Evolutionary conservation across 1,140 invertebrate species (phyloP).

Genomic region (Metaphire vulgaris): DNA sequence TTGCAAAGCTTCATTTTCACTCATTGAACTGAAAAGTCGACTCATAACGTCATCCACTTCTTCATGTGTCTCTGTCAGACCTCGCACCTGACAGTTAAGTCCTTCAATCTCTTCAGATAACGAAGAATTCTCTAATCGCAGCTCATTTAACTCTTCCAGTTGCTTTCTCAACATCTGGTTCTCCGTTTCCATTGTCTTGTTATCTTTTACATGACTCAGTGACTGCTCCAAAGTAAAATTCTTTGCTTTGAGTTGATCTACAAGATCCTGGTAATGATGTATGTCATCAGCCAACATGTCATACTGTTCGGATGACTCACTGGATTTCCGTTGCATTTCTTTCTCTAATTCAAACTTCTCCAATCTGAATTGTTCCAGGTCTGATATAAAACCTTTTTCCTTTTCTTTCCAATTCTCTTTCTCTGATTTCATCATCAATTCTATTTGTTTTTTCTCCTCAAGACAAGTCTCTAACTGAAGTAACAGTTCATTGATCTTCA

Average conservation of each 20-base stretch:
- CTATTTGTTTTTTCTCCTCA: not conserved
- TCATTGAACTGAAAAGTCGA: not conserved
- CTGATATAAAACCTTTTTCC: not conserved
- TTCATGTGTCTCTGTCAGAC: not conserved
- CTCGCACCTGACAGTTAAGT: not conserved
- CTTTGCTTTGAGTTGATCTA: not conserved
- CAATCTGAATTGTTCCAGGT: not conserved
- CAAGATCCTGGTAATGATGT: not conserved
- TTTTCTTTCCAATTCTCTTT: not conserved
- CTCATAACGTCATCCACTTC: not conserved
- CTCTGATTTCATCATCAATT: not conserved
- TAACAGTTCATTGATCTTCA: not conserved
- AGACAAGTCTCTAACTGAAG: not conserved
- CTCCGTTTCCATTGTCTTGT: not conserved
- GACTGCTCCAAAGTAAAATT: not conserved
- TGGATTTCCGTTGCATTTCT: not conserved
- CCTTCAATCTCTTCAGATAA: not conserved
- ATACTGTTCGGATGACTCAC: not conserved
- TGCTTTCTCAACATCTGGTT: not conserved
- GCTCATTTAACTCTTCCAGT: not conserved
- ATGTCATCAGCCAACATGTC: slow-evolving; percentile 2
- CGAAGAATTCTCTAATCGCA: not conserved
- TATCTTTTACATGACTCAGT: not conserved
- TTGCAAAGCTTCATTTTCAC: not conserved
- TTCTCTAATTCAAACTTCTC: not conserved